Base-by-base conservation (phyloP, 1,140 invertebrate genomes). In the Linepithema humile region DNA sequence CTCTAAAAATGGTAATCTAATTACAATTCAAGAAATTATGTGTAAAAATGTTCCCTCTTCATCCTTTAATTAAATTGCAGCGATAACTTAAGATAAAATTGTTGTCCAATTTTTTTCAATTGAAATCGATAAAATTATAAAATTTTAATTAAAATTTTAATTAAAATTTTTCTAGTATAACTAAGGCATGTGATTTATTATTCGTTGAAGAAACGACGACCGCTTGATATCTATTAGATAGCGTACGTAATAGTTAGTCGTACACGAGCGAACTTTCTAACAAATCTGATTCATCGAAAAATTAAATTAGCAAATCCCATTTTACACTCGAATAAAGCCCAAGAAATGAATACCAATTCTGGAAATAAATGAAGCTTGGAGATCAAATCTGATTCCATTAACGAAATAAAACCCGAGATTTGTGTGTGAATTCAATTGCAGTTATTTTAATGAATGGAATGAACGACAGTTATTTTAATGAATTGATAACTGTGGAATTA, bases 191-290 rank as follows among this genome's bases (percentile, higher is more conserved):
- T 29, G 53, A n/a, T n/a, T n/a, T 26, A 57, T 57, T 26, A n/a
- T 62, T 38, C 29, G 35, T n/a, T n/a, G 5, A 60, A 62, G 17
- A 70, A 43, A 53, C 5, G 20, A 53, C 5, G 0, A 32, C 26
- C 32, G 48, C 75, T 70, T 20, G 64, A 80, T 67, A 69, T 78
- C 10, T 40, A 53, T 78, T 55, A 26, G 32, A 55, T 67, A 40
- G 45, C 17, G 15, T 45, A 62, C 72, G 10, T 64, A 53, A 29
- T 20, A 69, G 35, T 67, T 65, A 65, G n/a, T 67, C 1, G 12
- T 57, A 7, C 23, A 29, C 12, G 48, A 69, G 1, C 38, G 20
- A 77, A 53, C 43, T 53, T 65, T 38, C 26, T 17, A 45, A 77
- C 43, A 29, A 64, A 65, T 3, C 40, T 62, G n/a, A 65, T 65